Conservation (phyloP, 1,140 invertebrate genomes). For the Diplogasteroides magnus region DNA sequence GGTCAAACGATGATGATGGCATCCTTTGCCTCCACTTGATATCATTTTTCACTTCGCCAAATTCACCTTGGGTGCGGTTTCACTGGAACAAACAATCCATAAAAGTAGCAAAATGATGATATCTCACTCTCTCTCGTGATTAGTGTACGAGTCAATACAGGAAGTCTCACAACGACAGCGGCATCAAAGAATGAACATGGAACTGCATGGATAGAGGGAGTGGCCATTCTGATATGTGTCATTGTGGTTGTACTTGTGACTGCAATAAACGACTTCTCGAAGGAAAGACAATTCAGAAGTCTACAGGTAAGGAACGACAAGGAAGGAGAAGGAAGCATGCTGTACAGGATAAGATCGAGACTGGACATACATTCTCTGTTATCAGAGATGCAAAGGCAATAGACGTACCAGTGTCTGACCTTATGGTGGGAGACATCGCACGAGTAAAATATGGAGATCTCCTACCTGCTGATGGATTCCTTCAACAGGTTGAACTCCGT, state of each 20-base stretch:
- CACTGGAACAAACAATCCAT: too few species aligned
- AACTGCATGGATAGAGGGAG: conserved; percentile 63
- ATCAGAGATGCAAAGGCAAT: conserved; percentile 83
- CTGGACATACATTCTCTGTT: conserved; percentile 95
- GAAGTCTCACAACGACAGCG: neutral
- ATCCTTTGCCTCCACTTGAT: too few species aligned
- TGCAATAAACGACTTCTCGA: conserved; percentile 51
- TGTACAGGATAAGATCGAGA: conserved; percentile 92
- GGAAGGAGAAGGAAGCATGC: conserved; percentile 58
- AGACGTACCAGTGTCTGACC: conserved; percentile 86
- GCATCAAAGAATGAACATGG: conserved; percentile 31
- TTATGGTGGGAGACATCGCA: conserved; percentile 97
- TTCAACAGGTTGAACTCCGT: too few species aligned
- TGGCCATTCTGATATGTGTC: conserved; percentile 52
- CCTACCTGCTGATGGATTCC: conserved; percentile 90
- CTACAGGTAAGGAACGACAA: conserved; percentile 72
- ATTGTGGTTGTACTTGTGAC: conserved; percentile 54
- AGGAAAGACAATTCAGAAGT: conserved; percentile 58
- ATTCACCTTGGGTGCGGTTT: too few species aligned
- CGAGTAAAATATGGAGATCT: conserved; percentile 74
- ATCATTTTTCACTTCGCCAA: too few species aligned
- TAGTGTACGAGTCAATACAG: too few species aligned
- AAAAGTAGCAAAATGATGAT: too few species aligned
- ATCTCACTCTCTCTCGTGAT: too few species aligned
- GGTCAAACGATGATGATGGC: too few species aligned